These are phyloP conservation scores for Neuroterus valhalla DNA, from an alignment of 1,140 invertebrate genomes.

Conservation along the genomic window DNA sequence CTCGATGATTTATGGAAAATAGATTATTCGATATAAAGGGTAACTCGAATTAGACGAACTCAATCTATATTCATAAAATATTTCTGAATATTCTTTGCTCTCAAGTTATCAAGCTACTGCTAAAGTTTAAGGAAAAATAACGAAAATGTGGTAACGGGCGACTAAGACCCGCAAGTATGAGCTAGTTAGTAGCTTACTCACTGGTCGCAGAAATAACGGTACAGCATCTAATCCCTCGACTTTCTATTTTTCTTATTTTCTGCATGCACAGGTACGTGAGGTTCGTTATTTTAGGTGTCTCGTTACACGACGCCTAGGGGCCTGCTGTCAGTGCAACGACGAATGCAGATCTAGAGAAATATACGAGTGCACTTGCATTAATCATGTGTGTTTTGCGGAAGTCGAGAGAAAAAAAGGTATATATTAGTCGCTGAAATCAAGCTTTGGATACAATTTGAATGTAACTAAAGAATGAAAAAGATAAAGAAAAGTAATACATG, in stretches of 20 bases:
- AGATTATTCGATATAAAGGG: no score
- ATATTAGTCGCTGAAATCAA: constrained; percentile 17
- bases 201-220: background rate
- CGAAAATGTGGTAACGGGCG: background rate
- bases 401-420: constrained; percentile 9
- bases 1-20: no score
- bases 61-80: no score
- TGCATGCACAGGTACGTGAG: background rate
- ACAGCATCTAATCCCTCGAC: background rate
- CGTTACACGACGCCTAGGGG: constrained; percentile 33
- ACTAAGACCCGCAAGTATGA: no score
- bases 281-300: constrained; percentile 46
- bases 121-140: no score
- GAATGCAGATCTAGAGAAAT: constrained; percentile 5
- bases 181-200: background rate
- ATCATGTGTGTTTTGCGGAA: constrained; percentile 22
- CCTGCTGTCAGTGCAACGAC: background rate
- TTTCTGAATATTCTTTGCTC: no score
- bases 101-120: no score
- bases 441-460: constrained; percentile 1
- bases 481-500: background rate
- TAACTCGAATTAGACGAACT: no score
- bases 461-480: constrained; percentile 17
- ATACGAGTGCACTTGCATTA: constrained; percentile 20
- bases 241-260: background rate